Percentiles rank a stretch among this genome's conserved stretches.
Evolutionary conservation across 2,113 vertebrate genomes (phyloP).

Genomic region (Pomatostomus ruficeps): DNA sequence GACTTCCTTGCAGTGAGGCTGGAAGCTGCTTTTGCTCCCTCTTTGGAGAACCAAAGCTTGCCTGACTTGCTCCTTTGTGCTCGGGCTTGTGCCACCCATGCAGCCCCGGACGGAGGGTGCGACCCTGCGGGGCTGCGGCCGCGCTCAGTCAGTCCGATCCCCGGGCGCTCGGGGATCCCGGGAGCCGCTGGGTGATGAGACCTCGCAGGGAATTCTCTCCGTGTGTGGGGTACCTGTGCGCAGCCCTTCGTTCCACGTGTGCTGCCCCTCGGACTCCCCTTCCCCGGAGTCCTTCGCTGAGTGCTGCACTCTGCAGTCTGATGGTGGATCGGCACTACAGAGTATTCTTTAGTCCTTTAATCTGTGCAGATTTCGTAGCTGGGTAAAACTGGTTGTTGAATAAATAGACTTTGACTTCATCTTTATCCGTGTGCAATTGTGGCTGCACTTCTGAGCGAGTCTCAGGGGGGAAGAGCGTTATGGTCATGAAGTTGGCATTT

Average conservation of each 20-base stretch:
- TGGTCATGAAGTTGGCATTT: not conserved
- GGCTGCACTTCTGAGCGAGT: not conserved
- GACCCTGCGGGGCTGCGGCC: no score
- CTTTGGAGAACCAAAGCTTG: constrained; percentile 80
- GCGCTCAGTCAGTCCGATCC: no score
- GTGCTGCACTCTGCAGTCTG: not conserved
- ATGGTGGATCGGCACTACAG: not conserved
- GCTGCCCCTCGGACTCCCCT: not conserved
- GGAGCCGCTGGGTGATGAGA: constrained; percentile 70
- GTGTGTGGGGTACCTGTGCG: rapidly evolving
- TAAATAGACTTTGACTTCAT: not conserved
- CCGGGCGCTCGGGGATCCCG: no score
- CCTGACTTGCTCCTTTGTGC: constrained; percentile 81
- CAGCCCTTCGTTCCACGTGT: rapidly evolving
- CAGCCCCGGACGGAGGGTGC: constrained; percentile 75
- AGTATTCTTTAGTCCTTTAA: not conserved
- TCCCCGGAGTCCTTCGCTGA: not conserved
- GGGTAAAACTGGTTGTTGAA: not conserved
- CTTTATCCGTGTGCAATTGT: not conserved
- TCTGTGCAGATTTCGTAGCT: not conserved
- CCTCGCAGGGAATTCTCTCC: constrained; percentile 63
- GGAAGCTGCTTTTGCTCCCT: constrained; percentile 76
- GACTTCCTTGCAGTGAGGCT: constrained; percentile 79
- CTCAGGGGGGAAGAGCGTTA: not conserved
- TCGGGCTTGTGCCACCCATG: constrained; percentile 84